Conservation (phyloP, 1,140 invertebrate genomes). For the Danaus melanippus region DNA sequence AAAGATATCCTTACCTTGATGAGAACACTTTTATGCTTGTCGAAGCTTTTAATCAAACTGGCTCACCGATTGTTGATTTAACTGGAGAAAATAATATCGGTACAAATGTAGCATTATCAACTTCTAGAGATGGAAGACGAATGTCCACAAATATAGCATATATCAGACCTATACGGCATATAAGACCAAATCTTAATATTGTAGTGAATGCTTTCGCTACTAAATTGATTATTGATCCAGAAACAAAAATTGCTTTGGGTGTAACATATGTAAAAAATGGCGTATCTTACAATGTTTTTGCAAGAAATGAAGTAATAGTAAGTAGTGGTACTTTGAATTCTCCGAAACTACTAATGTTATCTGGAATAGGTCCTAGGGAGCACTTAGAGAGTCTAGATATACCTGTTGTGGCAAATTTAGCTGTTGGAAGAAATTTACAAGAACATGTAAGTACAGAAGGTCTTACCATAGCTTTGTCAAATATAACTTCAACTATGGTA, state of each 20-base stretch:
- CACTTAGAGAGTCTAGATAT: constrained; percentile 34
- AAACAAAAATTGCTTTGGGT: constrained; percentile 77
- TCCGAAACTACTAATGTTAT: constrained; percentile 81
- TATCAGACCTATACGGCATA: constrained; percentile 77
- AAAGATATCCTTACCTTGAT: constrained; percentile 24
- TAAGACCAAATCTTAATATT: constrained; percentile 80
- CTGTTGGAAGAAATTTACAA: constrained; percentile 82
- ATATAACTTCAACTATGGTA: constrained; percentile 57
- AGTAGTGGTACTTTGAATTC: constrained; percentile 80
- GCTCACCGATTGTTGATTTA: constrained; percentile 70
- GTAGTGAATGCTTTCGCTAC: constrained; percentile 79
- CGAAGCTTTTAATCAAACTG: constrained; percentile 74
- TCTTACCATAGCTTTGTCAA: constrained; percentile 64
- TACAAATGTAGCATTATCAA: constrained; percentile 74
- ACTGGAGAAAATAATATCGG: constrained; percentile 73
- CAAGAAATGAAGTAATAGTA: constrained; percentile 80
- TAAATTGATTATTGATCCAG: constrained; percentile 79
- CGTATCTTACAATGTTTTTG: constrained; percentile 54
- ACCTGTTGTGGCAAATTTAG: constrained; percentile 53
- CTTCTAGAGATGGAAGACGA: constrained; percentile 74
- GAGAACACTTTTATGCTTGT: constrained; percentile 68
- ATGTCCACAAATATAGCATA: constrained; percentile 82
- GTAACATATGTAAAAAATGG: constrained; percentile 77
- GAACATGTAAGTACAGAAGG: constrained; percentile 77
- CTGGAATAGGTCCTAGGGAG: constrained; percentile 79